Percentiles rank a stretch among this genome's conserved stretches.
phyloP scores from a whole-genome alignment of 2,888 invertebrate species.

The Panopea generosa region DNA sequence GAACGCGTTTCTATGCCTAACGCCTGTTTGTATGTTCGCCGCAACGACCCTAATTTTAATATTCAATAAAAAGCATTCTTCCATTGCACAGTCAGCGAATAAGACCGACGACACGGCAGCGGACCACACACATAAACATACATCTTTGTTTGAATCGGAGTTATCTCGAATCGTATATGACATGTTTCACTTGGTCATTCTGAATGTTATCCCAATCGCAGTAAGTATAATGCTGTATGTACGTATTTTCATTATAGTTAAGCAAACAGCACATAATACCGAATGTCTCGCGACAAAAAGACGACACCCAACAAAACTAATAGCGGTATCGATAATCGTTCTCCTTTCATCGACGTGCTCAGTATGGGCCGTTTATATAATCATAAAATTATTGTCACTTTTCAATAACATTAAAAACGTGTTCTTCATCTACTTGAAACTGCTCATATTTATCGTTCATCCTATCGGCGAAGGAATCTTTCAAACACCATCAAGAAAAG shows the following conservation, averaged over 20 bases:
- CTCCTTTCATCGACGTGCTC: conserved; percentile 13
- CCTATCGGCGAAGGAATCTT: conserved; percentile 54
- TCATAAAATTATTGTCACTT: conserved; percentile 11
- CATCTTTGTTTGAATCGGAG: neutral
- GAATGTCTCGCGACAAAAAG: conserved; percentile 21
- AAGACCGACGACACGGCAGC: neutral
- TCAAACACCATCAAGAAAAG: conserved; percentile 18
- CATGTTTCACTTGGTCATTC: conserved; percentile 25
- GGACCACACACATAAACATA: neutral
- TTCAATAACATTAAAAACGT: conserved; percentile 5
- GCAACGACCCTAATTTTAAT: conserved; percentile 16
- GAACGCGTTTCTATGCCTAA: conserved; percentile 23
- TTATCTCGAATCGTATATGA: conserved; percentile 11
- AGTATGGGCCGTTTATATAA: conserved; percentile 34
- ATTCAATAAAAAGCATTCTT: neutral
- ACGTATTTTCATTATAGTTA: conserved; percentile 28
- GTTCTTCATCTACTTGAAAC: conserved; percentile 37
- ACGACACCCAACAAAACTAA: conserved; percentile 40
- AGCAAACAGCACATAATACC: conserved; percentile 29
- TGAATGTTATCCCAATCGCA: conserved; percentile 34
- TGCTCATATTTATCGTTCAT: conserved; percentile 30
- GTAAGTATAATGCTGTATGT: conserved; percentile 25
- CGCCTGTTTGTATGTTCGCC: conserved; percentile 22
- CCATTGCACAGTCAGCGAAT: neutral
- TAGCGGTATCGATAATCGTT: conserved; percentile 32